Conservation (phyloP, 2,113 vertebrate species). For the Clarias gariepinus region DNA sequence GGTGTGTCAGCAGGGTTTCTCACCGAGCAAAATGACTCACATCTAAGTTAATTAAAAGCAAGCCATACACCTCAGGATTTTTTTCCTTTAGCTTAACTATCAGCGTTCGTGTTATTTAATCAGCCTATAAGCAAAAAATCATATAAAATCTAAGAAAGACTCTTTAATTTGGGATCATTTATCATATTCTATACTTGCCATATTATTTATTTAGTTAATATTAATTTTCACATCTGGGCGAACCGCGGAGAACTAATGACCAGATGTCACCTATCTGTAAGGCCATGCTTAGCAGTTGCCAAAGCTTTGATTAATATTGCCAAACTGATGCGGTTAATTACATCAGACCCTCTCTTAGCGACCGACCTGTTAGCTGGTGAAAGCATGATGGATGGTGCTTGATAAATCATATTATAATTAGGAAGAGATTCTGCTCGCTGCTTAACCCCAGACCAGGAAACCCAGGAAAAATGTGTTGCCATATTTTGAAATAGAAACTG, state of each 20-base stretch:
- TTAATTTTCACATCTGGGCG: conserved; percentile 27
- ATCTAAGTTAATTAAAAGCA: not conserved
- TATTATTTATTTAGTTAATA: conserved; percentile 40
- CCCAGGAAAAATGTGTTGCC: conserved; percentile 15
- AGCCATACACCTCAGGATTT: not conserved
- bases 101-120: not conserved
- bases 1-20: not conserved
- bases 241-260: conserved; percentile 28
- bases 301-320: conserved; percentile 45
- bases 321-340: conserved; percentile 39
- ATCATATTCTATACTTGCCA: conserved; percentile 30
- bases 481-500: not conserved
- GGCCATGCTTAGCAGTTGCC: conserved; percentile 16
- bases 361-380: conserved; percentile 27
- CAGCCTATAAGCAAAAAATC: not conserved
- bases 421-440: conserved; percentile 27
- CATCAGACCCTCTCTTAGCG: conserved; percentile 22
- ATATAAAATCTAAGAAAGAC: too few species aligned
- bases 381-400: conserved; percentile 28
- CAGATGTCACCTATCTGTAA: conserved; percentile 24
- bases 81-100: not conserved
- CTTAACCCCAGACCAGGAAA: conserved; percentile 42
- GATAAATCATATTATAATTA: conserved; percentile 38
- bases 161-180: conserved; percentile 18
- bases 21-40: not conserved